A percentile compares a stretch with the other conserved stretches of the same genome.
phyloP scores from a whole-genome alignment of 2,888 invertebrate genomes.

The Oxystoma pomonae region DNA sequence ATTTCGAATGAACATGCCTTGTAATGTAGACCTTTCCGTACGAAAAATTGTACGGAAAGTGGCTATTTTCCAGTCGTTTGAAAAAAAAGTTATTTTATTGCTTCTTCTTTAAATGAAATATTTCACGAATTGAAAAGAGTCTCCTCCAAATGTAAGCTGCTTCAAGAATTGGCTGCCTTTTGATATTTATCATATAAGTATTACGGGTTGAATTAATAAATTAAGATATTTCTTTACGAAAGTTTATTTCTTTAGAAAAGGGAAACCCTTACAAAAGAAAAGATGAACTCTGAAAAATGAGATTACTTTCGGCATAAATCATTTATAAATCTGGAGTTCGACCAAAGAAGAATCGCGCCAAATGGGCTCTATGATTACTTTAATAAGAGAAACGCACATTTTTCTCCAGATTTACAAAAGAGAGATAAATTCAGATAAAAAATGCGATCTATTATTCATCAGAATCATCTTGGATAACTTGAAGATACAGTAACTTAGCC shows the following conservation, averaged over 20 bases:
- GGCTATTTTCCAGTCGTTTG: too few species aligned
- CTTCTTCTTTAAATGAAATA: too few species aligned
- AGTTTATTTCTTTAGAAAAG: too few species aligned
- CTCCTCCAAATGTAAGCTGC: too few species aligned
- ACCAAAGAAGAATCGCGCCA: slow-evolving; percentile 46
- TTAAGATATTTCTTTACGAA: background rate
- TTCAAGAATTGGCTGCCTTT: too few species aligned
- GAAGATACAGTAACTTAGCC: background rate
- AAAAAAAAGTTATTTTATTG: too few species aligned
- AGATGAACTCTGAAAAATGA: slow-evolving; percentile 21
- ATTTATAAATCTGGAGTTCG: slow-evolving; percentile 24
- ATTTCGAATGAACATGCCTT: too few species aligned
- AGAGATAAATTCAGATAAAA: slow-evolving; percentile 44
- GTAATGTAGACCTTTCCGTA: too few species aligned
- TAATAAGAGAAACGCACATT: slow-evolving; percentile 42
- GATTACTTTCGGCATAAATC: slow-evolving; percentile 25
- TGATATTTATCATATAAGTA: too few species aligned
- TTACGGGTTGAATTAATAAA: too few species aligned
- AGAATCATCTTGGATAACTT: slow-evolving; percentile 24
- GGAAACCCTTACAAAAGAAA: slow-evolving; percentile 10
- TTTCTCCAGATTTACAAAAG: slow-evolving; percentile 35
- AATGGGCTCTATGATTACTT: slow-evolving; percentile 50
- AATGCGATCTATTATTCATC: slow-evolving; percentile 47
- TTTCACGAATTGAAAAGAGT: too few species aligned
- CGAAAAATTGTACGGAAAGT: too few species aligned